Evolutionary conservation across 2,797 vertebrate species (phyloP), one percentile per base, ranked within the genome.

Genomic region (Taenioides sp.): DNA sequence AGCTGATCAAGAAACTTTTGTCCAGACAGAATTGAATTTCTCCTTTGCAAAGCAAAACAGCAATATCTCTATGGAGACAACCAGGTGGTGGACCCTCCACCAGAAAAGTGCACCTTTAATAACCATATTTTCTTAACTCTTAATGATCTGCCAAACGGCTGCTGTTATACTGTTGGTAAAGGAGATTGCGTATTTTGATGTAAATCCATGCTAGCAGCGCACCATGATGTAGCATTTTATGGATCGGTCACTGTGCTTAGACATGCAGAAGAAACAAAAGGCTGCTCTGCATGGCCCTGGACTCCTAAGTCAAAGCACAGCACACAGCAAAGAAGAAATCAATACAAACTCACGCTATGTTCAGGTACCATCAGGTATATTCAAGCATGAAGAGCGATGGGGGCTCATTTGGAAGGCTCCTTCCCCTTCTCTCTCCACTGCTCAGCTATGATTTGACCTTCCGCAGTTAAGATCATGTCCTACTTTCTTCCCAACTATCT

Each of bases 311-410:
- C 85, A 86, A 81, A 89, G 80, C n/a, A 71, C 76, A 85, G 84
- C 78, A 75, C 71, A 86, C 78, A 76, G 72, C 81, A 67, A 69
- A 85, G 73, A 70, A 84, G 71, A 83, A 88, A 91, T 91, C 89
- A 71, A 91, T 91, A 89, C 27, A 1, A 54, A 84, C 83, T 88
- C 86, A 78, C 64, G 78, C 84, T 81, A 84, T 54, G 79, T 77
- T 68, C 79, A 68, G 74, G 77, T 76, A 74, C 77, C 66, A 73
- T 81, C 81, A 82, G 82, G 83, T 85, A 85, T 73, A 76, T 84
- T 84, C 71, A 63, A 81, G 81, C 81, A 54, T 84, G 81, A 84
- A 85, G 73, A 86, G 72, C 4, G 20, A 84, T 72, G 77, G 83
- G 25, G 75, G 76, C 64, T 34, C 68, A 79, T 76, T 83, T 31